These are phyloP conservation scores for Subanguina moxae DNA, from an alignment of 1,140 invertebrate species.

Conservation along the genomic window DNA sequence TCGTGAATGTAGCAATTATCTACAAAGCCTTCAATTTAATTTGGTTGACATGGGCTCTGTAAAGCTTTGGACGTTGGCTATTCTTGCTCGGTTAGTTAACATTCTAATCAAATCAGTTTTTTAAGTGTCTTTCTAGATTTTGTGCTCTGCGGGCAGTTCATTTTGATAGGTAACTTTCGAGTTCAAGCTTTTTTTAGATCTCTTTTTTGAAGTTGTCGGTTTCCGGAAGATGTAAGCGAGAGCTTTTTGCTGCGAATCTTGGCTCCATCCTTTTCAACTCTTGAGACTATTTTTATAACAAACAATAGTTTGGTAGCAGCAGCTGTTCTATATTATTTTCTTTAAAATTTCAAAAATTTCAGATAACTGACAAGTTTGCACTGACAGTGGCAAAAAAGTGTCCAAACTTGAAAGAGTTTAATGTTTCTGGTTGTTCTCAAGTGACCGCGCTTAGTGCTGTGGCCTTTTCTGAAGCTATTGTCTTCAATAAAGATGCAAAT, in stretches of 20 bases:
- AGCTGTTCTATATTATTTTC: background rate
- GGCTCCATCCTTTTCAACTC: conserved; percentile 14
- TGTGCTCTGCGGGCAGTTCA: no score
- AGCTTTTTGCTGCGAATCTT: conserved; percentile 9
- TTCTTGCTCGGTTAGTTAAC: background rate
- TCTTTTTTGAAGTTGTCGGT: conserved; percentile 4
- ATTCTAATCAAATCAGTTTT: no score
- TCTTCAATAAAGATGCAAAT: background rate
- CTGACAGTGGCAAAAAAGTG: conserved; percentile 17
- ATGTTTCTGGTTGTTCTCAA: conserved; percentile 11
- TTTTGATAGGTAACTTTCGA: no score
- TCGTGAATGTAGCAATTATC: conserved; percentile 12
- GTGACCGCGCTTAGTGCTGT: conserved; percentile 10
- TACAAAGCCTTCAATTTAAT: conserved; percentile 5
- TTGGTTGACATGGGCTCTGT: conserved; percentile 1
- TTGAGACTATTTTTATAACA: conserved; percentile 9
- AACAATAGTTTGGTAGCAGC: conserved; percentile 5
- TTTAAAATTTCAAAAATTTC: conserved; percentile 1
- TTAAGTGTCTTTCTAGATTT: no score
- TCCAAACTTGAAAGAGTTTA: conserved; percentile 12
- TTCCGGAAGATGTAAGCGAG: conserved; percentile 12
- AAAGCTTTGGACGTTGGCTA: conserved; percentile 8
- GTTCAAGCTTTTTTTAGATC: no score
- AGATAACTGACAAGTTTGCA: conserved; percentile 21
- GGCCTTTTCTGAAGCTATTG: conserved; percentile 12